These are phyloP conservation scores for Theodoxus fluviatilis DNA, from an alignment of 2,888 invertebrate genomes.

Conservation along the genomic window DNA sequence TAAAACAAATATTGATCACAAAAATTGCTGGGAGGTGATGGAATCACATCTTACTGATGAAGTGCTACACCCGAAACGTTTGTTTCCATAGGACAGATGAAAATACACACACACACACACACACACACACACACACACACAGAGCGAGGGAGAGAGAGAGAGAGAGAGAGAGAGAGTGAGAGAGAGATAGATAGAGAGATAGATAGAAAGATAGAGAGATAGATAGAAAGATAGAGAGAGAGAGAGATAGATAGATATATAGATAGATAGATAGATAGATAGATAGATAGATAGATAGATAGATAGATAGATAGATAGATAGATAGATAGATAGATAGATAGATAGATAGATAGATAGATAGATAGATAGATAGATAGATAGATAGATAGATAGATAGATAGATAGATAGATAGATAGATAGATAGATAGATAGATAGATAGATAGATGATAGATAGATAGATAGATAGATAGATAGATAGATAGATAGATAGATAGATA, in stretches of 20 bases:
- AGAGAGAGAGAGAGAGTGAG: background rate
- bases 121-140: no score
- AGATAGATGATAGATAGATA: no score
- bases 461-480: slow-evolving; percentile 1
- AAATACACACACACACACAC: no score
- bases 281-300: slow-evolving; percentile 10
- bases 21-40: background rate
- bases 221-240: background rate
- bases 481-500: background rate
- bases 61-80: no score
- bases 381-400: background rate
- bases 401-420: background rate
- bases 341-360: background rate
- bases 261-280: background rate
- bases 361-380: slow-evolving; percentile 10
- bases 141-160: background rate
- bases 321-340: background rate
- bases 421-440: background rate
- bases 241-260: background rate
- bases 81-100: no score
- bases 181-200: slow-evolving; percentile 17
- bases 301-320: background rate
- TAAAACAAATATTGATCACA: background rate
- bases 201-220: background rate
- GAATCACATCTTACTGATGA: no score